These are phyloP conservation scores for Abramis brama DNA, from an alignment of 2,113 vertebrate species.

Conservation along the genomic window DNA sequence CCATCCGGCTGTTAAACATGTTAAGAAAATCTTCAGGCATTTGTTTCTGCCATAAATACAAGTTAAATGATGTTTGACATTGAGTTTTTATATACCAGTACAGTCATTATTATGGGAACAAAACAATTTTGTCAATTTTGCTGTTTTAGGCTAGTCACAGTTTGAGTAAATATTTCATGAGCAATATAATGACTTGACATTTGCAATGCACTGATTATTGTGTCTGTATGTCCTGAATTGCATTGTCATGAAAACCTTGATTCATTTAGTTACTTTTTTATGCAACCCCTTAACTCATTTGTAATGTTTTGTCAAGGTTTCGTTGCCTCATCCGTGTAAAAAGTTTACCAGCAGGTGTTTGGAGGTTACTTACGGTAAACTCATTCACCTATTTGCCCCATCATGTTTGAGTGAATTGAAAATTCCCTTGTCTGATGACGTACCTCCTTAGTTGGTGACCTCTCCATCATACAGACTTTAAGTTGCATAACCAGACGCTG, in stretches of 20 bases:
- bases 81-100: not conserved
- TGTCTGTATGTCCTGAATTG: not conserved
- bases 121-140: not conserved
- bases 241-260: slow-evolving; percentile 19
- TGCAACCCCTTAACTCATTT: slow-evolving; percentile 35
- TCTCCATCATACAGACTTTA: slow-evolving; percentile 25
- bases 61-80: not conserved
- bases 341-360: slow-evolving; percentile 45
- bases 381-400: not conserved
- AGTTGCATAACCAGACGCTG: not conserved
- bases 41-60: not conserved
- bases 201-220: not conserved
- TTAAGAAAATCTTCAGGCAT: not conserved
- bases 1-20: not conserved
- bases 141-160: not conserved
- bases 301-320: slow-evolving; percentile 31
- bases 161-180: not conserved
- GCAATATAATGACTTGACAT: slow-evolving; percentile 10
- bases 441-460: not conserved
- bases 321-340: slow-evolving; percentile 31
- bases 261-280: slow-evolving; percentile 44
- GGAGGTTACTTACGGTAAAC: slow-evolving; percentile 42
- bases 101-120: not conserved
- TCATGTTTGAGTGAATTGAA: slow-evolving; percentile 19
- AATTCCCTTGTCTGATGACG: slow-evolving; percentile 17